Conservation (phyloP, 2,888 invertebrate species). For the Phaedon cochleariae region DNA sequence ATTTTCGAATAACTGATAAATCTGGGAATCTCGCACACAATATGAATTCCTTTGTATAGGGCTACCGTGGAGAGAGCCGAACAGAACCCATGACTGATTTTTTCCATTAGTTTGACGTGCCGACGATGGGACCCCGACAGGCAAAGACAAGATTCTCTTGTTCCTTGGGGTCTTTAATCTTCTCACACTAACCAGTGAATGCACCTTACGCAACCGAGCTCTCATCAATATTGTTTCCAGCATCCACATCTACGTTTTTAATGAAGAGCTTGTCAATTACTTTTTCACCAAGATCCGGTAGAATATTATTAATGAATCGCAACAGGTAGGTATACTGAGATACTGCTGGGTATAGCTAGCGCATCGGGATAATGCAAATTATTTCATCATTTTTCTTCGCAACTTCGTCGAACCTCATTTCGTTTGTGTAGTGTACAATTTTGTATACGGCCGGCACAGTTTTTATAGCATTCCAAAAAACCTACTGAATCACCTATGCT, state of each 20-base stretch:
- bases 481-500: no score
- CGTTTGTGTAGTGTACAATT: no score
- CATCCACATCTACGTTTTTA: not conserved
- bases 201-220: slow-evolving; percentile 19
- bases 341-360: no score
- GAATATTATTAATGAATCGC: not conserved
- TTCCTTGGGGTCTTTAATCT: slow-evolving; percentile 20
- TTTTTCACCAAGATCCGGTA: not conserved
- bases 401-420: no score
- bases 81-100: slow-evolving; percentile 59
- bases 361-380: no score
- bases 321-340: no score
- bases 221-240: slow-evolving; percentile 12
- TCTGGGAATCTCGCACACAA: not conserved
- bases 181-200: slow-evolving; percentile 34
- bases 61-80: slow-evolving; percentile 49
- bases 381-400: no score
- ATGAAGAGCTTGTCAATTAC: not conserved
- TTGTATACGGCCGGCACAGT: no score
- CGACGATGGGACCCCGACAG: slow-evolving; percentile 46
- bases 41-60: not conserved
- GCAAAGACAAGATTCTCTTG: slow-evolving; percentile 44
- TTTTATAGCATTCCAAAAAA: no score
- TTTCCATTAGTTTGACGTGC: slow-evolving; percentile 53
- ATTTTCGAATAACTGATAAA: not conserved